These are phyloP conservation scores for Lateolabrax maculatus DNA, from an alignment of 2,797 vertebrate species.

Conservation along the genomic window DNA sequence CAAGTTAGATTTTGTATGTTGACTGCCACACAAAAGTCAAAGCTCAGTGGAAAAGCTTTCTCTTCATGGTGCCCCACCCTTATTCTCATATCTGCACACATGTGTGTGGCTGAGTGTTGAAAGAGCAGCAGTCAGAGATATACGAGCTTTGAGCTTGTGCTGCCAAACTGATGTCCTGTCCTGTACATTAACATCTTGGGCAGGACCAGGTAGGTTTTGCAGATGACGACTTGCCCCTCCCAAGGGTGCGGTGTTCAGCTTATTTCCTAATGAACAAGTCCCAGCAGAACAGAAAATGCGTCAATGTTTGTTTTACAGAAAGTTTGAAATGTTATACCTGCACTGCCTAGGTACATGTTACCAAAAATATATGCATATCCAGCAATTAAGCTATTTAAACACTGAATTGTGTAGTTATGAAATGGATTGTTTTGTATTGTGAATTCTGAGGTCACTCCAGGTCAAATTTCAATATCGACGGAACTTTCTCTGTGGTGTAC, in stretches of 20 bases:
- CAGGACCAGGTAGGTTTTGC: conserved; percentile 31
- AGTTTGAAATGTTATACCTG: background rate
- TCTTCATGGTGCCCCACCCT: conserved; percentile 21
- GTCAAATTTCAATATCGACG: background rate
- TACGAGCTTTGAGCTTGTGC: no score
- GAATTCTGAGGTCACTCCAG: background rate
- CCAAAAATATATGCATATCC: background rate
- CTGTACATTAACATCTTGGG: conserved; percentile 15
- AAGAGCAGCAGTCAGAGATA: no score
- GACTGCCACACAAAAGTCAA: background rate
- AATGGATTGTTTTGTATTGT: background rate
- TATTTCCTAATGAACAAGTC: conserved; percentile 74
- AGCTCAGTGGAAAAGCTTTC: conserved; percentile 20
- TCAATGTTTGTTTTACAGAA: conserved; percentile 1
- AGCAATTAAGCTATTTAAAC: background rate
- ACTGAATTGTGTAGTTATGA: background rate
- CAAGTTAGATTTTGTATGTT: background rate
- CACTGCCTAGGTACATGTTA: background rate
- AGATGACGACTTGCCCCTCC: conserved; percentile 67
- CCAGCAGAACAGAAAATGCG: conserved; percentile 64
- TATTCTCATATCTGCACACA: conserved; percentile 2
- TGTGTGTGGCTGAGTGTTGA: background rate
- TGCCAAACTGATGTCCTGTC: no score
- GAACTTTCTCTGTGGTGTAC: background rate
- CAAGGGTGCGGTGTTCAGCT: conserved; percentile 51